Base-by-base conservation (phyloP, 2,113 vertebrate genomes). In the Ginglymostoma cirratum region DNA sequence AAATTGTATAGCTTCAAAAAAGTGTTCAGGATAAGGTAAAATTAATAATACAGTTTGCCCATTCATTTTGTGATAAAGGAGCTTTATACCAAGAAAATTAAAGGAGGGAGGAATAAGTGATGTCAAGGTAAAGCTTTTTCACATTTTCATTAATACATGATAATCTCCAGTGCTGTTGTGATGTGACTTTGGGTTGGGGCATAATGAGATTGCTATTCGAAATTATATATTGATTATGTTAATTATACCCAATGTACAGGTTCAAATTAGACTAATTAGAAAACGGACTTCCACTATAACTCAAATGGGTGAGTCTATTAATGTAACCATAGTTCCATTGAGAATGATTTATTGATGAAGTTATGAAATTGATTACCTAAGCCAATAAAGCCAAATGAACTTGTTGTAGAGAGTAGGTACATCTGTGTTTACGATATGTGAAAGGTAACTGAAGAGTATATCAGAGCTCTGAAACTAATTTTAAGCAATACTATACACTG, bases 221-320 rank as follows among this genome's bases (percentile, higher is more conserved):
- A 95, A 95, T 95, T 72, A 72, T 45, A 95, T 95, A 95, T 70
- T 95, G 94, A 76, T 95, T 76, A 95, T 95, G 42, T 15, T 95
- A 48, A 95, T 95, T 52, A 95, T 70, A 95, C 69, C 94, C 72
- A 72, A 95, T 70, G 30, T 72, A 52, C 23, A 95, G 66, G 67
- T 72, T 72, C 27, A 72, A 95, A 95, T 70, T 95, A 95, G 67
- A 42, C 94, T 48, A 95, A 95, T 70, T 95, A 76, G 42, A 52
- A 52, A 95, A 48, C 48, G 94, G 67, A 95, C 94, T 94, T 94
- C 69, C 94, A 52, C 66, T 95, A 95, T 72, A 52, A 76, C 12
- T 95, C 38, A 95, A 76, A 52, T 12, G 15, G 14, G 42, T 45
- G 34, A 42, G 12, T 69, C 66, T 45, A 72, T 95, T 52, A 70